Percentiles rank a stretch among this genome's conserved stretches.
Conservation (phyloP, 2,888 invertebrate species). For the Pristionchus exspectatus region DNA sequence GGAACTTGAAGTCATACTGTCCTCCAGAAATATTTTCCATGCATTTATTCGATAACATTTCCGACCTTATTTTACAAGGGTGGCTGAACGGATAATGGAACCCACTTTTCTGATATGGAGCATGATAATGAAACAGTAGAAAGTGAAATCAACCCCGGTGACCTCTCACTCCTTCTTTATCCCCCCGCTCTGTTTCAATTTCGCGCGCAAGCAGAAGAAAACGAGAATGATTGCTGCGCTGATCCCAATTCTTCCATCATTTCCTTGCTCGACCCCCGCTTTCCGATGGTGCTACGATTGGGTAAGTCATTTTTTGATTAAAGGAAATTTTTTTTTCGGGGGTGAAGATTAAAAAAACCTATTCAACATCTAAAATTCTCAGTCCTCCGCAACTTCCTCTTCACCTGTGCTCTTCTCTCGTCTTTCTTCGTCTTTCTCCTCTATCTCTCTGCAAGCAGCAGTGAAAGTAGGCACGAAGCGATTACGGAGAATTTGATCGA, state of each 20-base stretch:
- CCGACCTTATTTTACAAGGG: too few species aligned
- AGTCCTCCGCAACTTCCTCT: slow-evolving; percentile 38
- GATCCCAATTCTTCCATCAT: slow-evolving; percentile 9
- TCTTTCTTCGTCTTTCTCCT: background rate
- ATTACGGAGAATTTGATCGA: slow-evolving; percentile 19
- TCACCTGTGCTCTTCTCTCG: slow-evolving; percentile 13
- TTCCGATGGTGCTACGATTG: background rate
- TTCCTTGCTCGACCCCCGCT: background rate
- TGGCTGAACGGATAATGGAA: too few species aligned
- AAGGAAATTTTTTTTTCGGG: too few species aligned
- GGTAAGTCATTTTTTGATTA: background rate
- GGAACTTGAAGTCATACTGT: too few species aligned
- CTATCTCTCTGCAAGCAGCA: background rate
- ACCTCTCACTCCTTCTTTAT: background rate
- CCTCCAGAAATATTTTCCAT: too few species aligned
- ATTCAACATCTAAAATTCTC: background rate
- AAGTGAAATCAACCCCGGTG: slow-evolving; percentile 13
- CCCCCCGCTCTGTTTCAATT: slow-evolving; percentile 23
- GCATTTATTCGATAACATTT: too few species aligned
- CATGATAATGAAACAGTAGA: background rate
- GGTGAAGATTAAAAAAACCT: too few species aligned
- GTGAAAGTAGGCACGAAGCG: background rate
- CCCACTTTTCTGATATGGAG: too few species aligned
- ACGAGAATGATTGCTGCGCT: background rate
- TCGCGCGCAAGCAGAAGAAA: background rate